Conservation (phyloP, 2,888 invertebrate genomes). For the Colletes collaris region DNA sequence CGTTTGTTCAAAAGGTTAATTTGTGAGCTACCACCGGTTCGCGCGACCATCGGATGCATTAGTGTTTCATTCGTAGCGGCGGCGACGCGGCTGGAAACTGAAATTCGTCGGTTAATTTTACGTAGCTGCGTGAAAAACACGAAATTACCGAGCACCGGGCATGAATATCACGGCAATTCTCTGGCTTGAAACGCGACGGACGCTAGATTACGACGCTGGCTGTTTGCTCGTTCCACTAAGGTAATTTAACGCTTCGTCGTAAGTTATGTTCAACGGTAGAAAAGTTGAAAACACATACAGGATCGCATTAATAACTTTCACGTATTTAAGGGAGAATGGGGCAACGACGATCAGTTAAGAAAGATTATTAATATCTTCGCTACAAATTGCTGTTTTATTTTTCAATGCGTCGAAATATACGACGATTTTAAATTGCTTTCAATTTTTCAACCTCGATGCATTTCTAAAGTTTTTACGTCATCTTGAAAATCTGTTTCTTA, state of each 20-base stretch:
- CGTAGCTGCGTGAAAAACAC: conserved; percentile 25
- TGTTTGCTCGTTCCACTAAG: conserved; percentile 25
- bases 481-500: no score
- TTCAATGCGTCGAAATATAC: no score
- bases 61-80: not conserved
- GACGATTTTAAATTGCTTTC: no score
- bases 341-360: no score
- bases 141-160: conserved; percentile 42
- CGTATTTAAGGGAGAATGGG: not conserved
- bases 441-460: no score
- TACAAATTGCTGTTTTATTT: no score
- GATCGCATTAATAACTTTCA: not conserved
- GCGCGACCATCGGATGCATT: not conserved
- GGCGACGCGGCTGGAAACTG: conserved; percentile 1
- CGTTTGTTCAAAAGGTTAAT: conserved; percentile 16
- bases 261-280: conserved; percentile 48
- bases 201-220: conserved; percentile 27
- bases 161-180: conserved; percentile 39
- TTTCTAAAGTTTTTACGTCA: no score
- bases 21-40: conserved; percentile 21
- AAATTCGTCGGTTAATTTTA: conserved; percentile 32
- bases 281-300: conserved; percentile 16
- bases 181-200: conserved; percentile 16
- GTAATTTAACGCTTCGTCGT: conserved; percentile 49
- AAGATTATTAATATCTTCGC: no score